Conservation (phyloP, 2,888 invertebrate genomes). For the Zelleria hepariella region DNA sequence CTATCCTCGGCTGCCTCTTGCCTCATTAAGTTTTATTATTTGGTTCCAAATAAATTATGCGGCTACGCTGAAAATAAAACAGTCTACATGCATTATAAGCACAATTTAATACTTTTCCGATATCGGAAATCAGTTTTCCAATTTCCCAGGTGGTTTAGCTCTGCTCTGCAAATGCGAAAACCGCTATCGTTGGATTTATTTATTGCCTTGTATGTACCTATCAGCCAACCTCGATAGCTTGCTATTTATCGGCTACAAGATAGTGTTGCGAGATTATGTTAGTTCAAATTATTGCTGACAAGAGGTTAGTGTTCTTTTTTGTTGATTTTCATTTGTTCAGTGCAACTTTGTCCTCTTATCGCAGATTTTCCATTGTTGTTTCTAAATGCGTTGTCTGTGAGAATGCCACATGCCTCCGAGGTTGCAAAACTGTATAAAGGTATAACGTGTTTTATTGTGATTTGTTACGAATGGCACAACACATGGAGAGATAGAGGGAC, state of each 20-base stretch:
- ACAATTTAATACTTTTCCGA: background rate
- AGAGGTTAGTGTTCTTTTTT: background rate
- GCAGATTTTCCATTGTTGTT: background rate
- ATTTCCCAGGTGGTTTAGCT: background rate
- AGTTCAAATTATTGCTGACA: background rate
- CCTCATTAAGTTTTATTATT: too few species aligned
- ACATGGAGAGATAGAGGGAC: background rate
- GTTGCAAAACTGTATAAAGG: slow-evolving; percentile 12
- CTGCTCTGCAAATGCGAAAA: background rate
- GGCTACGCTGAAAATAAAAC: too few species aligned
- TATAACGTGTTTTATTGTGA: slow-evolving; percentile 17
- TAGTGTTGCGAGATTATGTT: background rate
- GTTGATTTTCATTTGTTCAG: background rate
- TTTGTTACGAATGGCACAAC: background rate
- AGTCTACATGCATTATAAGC: background rate
- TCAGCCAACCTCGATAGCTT: background rate
- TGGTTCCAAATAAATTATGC: too few species aligned
- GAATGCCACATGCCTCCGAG: background rate
- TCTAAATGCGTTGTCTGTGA: background rate
- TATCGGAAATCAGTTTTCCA: background rate
- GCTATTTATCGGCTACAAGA: background rate
- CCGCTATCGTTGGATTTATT: background rate
- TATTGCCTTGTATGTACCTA: background rate
- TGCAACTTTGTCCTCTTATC: background rate
- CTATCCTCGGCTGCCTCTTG: too few species aligned